Evolutionary conservation across 2,888 invertebrate species (phyloP), one percentile per base, ranked within the genome.

Genomic region (Venusia cambrica): DNA sequence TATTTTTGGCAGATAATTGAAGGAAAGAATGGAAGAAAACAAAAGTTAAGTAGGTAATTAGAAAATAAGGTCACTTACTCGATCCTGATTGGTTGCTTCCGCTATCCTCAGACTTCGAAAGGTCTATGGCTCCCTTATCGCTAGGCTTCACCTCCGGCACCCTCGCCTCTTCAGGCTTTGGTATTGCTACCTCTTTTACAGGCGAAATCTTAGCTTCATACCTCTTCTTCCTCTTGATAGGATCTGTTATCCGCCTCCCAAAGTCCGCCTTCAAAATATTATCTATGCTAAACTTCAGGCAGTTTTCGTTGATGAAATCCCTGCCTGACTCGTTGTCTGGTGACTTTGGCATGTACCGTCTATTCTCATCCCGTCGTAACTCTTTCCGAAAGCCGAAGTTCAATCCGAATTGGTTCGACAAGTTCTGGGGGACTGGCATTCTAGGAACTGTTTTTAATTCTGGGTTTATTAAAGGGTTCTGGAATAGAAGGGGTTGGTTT

Each of bases 221-320:
- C 30, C 76, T 51, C 19, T 77, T 84, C 34, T 90, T 92, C 35
- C 91, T 92, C 26, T 89, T 87, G 32, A 93, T 77, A 5, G 93
- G 93, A 57, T 93, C 91, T 0, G 92, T 91, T 16, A 92, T 91
- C 22, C 92, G 66, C 13, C 92, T 85, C 0, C 96, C 95, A 51
- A 96, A 96, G 67, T 96, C 95, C 0, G 95, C 95, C 60, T 94
- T 92, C 10, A 96, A 75, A 42, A 96, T 96, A 73, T 96, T 95
- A 58, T 94, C 94, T 66, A 96, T 95, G 61, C 95, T 95, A 80
- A 95, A 96, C 53, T 93, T 92, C 13, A 96, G 71, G 51, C 89
- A 38, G 14, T 25, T 84, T 42, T 90, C 90, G 42, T 90, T 89
- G 0, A 85, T 81, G 4, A 73, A 77, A 35, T 87, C 81, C 5